phyloP scores from a whole-genome alignment of 2,888 invertebrate species.

The Heliconius cydno region DNA sequence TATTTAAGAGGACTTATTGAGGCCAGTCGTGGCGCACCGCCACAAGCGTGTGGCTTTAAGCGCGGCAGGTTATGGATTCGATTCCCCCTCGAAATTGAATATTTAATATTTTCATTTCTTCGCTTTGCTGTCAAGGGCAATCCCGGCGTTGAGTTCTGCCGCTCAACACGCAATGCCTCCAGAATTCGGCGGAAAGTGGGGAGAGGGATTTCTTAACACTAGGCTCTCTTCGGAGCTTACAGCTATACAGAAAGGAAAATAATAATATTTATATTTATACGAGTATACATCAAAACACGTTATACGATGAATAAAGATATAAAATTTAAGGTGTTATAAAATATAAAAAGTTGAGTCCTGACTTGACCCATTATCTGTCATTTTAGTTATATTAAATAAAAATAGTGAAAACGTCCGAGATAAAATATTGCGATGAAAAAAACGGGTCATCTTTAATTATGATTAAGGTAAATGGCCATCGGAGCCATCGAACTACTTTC shows the following conservation, averaged over 20 bases:
- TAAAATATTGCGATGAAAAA: constrained; percentile 24
- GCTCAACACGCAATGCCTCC: too few species aligned
- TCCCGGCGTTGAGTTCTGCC: too few species aligned
- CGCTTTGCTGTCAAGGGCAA: too few species aligned
- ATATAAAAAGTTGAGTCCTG: neutral
- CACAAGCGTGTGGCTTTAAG: too few species aligned
- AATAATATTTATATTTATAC: neutral
- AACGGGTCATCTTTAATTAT: constrained; percentile 37
- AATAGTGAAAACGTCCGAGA: constrained; percentile 20
- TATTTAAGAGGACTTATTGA: neutral
- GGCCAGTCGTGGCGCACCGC: too few species aligned
- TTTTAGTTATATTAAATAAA: constrained; percentile 4
- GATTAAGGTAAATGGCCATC: constrained; percentile 42
- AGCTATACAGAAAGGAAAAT: too few species aligned
- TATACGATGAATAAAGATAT: neutral
- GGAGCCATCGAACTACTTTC: constrained; percentile 42
- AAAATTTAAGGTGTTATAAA: constrained; percentile 9
- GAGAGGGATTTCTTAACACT: too few species aligned
- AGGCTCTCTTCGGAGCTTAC: too few species aligned
- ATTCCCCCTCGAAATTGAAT: too few species aligned
- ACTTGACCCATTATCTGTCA: constrained; percentile 20
- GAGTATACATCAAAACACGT: neutral
- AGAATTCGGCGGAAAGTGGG: too few species aligned
- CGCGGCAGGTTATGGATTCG: too few species aligned
- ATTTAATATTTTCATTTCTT: too few species aligned